phyloP scores from a whole-genome alignment of 2,797 vertebrate genomes.

The Sebastes matsubarae region DNA sequence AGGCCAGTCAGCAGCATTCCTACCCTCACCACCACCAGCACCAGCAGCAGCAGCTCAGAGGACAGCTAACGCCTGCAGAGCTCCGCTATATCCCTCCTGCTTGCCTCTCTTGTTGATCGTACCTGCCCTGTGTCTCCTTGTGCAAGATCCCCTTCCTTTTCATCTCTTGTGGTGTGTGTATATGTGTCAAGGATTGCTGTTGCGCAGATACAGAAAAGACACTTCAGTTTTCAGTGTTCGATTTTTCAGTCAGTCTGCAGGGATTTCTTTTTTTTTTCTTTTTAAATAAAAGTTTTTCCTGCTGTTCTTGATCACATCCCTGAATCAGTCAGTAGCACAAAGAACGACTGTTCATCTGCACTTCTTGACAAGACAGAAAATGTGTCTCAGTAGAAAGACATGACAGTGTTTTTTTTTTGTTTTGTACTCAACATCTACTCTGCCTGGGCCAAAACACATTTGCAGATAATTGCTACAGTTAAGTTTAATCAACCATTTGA shows the following conservation, averaged over 20 bases:
- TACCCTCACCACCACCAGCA: constrained; percentile 14
- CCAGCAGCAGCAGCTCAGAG: constrained; percentile 35
- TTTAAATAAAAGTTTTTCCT: neutral
- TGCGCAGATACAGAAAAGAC: constrained; percentile 51
- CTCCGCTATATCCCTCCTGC: constrained; percentile 52
- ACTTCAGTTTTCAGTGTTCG: constrained; percentile 18
- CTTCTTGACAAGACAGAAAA: constrained; percentile 45
- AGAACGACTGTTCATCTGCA: constrained; percentile 42
- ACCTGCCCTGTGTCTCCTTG: constrained; percentile 48
- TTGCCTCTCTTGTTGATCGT: constrained; percentile 56
- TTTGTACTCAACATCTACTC: constrained; percentile 6
- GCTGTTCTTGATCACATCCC: constrained; percentile 6
- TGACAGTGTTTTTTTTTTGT: neutral
- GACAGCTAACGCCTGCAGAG: constrained; percentile 62
- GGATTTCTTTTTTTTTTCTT: neutral
- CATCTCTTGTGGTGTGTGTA: constrained; percentile 56
- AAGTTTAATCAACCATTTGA: neutral
- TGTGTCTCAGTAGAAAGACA: constrained; percentile 19
- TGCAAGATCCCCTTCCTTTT: constrained; percentile 49
- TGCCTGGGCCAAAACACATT: constrained; percentile 50
- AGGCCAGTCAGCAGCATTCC: constrained; percentile 64
- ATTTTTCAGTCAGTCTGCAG: constrained; percentile 9
- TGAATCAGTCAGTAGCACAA: constrained; percentile 11
- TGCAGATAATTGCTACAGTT: constrained; percentile 10
- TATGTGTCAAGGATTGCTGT: constrained; percentile 60